Evolutionary conservation across 30 jellyfish, hydroid and myxozoan genomes (phyloP).

Genomic region (Phacellophora camtschatica): DNA sequence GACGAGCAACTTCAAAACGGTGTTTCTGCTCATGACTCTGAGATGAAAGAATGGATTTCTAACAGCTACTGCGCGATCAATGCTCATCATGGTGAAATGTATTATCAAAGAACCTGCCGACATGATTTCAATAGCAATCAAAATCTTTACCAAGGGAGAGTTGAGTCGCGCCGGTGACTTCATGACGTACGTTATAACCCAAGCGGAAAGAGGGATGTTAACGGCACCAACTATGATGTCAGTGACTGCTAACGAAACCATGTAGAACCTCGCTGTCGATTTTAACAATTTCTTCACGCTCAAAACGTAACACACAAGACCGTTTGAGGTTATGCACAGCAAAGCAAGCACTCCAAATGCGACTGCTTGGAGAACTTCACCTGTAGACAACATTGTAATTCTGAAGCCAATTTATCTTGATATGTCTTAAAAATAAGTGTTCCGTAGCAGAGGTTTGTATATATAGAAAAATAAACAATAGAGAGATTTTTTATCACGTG

Average conservation of each 20-base stretch:
- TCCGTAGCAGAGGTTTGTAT: too few species aligned
- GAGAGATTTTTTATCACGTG: too few species aligned
- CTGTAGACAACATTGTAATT: not conserved
- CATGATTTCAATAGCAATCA: not conserved
- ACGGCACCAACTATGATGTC: constrained; percentile 1
- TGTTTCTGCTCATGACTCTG: not conserved
- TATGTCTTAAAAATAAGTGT: too few species aligned
- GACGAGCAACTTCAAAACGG: not conserved
- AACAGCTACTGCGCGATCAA: not conserved
- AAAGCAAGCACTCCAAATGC: not conserved
- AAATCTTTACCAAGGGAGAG: not conserved
- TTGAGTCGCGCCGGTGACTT: not conserved
- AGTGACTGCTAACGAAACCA: constrained; percentile 11
- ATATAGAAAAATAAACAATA: too few species aligned
- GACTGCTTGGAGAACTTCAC: not conserved
- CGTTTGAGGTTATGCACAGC: not conserved
- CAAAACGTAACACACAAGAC: not conserved
- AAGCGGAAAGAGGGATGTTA: constrained; percentile 4
- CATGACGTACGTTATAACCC: too few species aligned
- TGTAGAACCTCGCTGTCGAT: not conserved
- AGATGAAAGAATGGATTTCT: not conserved
- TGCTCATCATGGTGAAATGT: not conserved
- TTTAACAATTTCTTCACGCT: not conserved
- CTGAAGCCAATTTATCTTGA: too few species aligned
- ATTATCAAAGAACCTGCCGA: not conserved